Conservation (phyloP, 1,140 invertebrate genomes). For the Drosophila auraria region DNA sequence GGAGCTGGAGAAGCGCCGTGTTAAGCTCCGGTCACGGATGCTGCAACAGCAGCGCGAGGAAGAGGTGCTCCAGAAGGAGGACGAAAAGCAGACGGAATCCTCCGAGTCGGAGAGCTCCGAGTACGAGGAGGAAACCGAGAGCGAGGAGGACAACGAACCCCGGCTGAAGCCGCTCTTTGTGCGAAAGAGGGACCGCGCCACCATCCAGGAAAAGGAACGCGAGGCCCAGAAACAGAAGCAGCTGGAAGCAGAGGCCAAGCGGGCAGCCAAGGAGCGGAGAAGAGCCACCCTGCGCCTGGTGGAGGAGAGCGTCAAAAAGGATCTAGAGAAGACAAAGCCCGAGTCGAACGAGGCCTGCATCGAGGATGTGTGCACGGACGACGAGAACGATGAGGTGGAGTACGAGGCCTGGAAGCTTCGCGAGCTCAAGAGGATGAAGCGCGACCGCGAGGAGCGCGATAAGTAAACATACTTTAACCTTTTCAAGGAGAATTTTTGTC, state of each 20-base stretch:
- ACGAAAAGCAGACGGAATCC: conserved; percentile 92
- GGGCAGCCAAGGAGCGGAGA: conserved; percentile 92
- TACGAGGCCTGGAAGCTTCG: conserved; percentile 99
- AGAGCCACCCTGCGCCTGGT: conserved; percentile 95
- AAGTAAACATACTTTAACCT: conserved; percentile 87
- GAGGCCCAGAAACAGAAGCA: conserved; percentile 94
- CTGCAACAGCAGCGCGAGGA: conserved; percentile 89
- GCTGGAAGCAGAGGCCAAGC: conserved; percentile 91
- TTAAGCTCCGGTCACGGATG: conserved; percentile 89
- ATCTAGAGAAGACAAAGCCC: conserved; percentile 86
- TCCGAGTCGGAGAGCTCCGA: conserved; percentile 89
- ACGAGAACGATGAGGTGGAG: conserved; percentile 99
- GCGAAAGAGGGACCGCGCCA: conserved; percentile 96
- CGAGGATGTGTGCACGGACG: conserved; percentile 97
- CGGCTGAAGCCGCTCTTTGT: conserved; percentile 99
- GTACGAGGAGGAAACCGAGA: conserved; percentile 91
- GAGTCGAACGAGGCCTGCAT: conserved; percentile 89
- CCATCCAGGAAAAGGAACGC: conserved; percentile 97
- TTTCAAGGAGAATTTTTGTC: background rate
- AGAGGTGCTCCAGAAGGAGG: conserved; percentile 87
- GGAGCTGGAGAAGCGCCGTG: conserved; percentile 93
- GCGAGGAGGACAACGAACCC: conserved; percentile 89
- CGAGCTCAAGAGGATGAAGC: conserved; percentile 97
- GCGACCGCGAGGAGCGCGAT: conserved; percentile 97
- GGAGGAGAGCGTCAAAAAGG: conserved; percentile 94